Base-by-base conservation (phyloP, 2,113 vertebrate species). In the Lynx canadensis region DNA sequence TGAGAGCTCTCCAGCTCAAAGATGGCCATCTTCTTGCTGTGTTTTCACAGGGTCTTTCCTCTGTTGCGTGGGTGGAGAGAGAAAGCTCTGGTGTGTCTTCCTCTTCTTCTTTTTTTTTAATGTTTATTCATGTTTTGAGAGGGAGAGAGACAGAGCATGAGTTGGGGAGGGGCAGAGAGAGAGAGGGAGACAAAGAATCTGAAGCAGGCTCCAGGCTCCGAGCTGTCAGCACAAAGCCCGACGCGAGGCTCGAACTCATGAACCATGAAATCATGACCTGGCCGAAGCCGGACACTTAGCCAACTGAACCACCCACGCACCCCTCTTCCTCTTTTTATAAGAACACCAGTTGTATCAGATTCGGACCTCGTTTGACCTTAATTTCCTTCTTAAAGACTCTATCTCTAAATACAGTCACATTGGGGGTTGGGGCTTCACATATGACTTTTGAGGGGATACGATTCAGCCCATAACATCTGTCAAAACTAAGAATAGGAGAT, bases 401-500 rank as follows among this genome's bases (percentile, higher is more conserved):
- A 0, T 68, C 63, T 89, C 50, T 38, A 89, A 57, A 31, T 80
- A 71, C 23, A 41, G 9, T 80, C 33, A 36, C 36, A 33, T 2
- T 27, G 6, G 29, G 25, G 31, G 0, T n/a, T 85, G 68, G 52
- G 25, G 4, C 50, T 65, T 86, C 73, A 45, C 66, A 52, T 80
- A 27, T 16, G 29, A 60, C n/a, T 95, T 93, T 66, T n/a, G 41
- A 48, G 48, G 18, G 15, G 29, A 50, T n/a, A 45, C 68, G 87
- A 18, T 86, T 92, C 16, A 83, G 23, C 68, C 48, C 27, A 60
- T 41, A 66, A 21, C 15, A 79, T 69, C 87, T 81, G 68, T 89
- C 88, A 74, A 83, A 89, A 74, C 57, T 87, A 76, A 91, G 85
- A 90, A 36, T n/a, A 82, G 66, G 45, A 84, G 91, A 68, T 48